Evolutionary conservation across 2,113 vertebrate genomes (phyloP).

Genomic region (Micromys minutus): DNA sequence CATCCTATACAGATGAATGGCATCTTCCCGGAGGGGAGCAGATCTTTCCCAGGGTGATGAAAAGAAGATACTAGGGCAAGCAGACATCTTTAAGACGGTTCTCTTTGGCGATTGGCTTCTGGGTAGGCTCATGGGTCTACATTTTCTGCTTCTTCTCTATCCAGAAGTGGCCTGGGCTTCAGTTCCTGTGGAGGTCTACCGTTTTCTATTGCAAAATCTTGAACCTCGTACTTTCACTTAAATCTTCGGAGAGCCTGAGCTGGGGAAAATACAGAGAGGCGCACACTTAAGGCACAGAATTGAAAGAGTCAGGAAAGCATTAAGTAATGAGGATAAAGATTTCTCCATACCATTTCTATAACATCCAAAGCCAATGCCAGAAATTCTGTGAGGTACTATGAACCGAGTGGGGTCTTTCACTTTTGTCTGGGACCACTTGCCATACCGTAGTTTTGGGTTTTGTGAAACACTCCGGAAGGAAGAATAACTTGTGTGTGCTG

Average conservation of each 20-base stretch:
- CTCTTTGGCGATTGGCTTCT: neutral
- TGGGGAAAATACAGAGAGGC: neutral
- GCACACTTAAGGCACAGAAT: neutral
- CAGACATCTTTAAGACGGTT: neutral
- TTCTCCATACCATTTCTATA: neutral
- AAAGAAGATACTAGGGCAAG: neutral
- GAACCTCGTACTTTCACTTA: neutral
- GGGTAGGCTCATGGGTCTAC: fast-evolving
- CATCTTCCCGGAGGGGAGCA: neutral
- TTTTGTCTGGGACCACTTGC: neutral
- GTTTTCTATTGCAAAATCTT: neutral
- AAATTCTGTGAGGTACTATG: neutral
- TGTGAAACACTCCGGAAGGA: neutral
- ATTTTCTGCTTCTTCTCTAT: neutral
- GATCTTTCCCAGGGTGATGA: neutral
- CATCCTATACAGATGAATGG: fast-evolving
- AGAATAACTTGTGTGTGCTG: neutral
- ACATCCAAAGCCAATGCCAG: neutral
- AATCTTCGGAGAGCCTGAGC: fast-evolving
- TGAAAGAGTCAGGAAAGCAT: neutral
- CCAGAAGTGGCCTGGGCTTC: fast-evolving
- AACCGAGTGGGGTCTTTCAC: neutral
- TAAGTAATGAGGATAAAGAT: neutral
- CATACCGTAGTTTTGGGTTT: neutral
- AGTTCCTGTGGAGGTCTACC: neutral